A percentile compares a stretch with the other conserved stretches of the same genome.
These are phyloP conservation scores for Arbacia lixula DNA, from an alignment of 53 echinoderm and acorn worm species.

Conservation along the genomic window DNA sequence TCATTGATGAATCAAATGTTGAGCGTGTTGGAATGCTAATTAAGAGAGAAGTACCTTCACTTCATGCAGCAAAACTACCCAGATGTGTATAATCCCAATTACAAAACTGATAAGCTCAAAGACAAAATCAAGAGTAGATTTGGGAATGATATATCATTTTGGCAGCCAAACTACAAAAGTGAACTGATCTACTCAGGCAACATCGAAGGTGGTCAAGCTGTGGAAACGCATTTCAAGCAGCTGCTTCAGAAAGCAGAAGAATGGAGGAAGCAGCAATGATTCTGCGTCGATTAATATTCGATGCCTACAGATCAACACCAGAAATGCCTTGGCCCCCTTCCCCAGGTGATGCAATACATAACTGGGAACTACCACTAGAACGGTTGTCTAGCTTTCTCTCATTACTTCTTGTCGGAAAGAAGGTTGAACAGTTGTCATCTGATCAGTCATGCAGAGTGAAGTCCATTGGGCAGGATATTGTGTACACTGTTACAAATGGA, in stretches of 20 bases:
- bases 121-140: slow-evolving; percentile 49
- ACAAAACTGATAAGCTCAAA: slow-evolving; percentile 62
- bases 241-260: slow-evolving; percentile 62
- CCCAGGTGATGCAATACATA: slow-evolving; percentile 33
- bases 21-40: slow-evolving; percentile 59
- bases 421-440: slow-evolving; percentile 46
- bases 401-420: slow-evolving; percentile 51
- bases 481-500: slow-evolving; percentile 55
- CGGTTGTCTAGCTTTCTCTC: slow-evolving; percentile 52
- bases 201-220: slow-evolving; percentile 55
- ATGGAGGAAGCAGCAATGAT: slow-evolving; percentile 60
- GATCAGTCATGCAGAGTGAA: slow-evolving; percentile 39
- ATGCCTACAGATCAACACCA: slow-evolving; percentile 33
- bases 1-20: slow-evolving; percentile 61
- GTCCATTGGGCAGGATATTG: slow-evolving; percentile 56
- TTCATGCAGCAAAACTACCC: slow-evolving; percentile 54
- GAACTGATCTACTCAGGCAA: slow-evolving; percentile 56
- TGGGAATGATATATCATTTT: slow-evolving; percentile 56
- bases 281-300: slow-evolving; percentile 44
- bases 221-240: slow-evolving; percentile 64
- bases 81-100: slow-evolving; percentile 55
- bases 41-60: slow-evolving; percentile 53
- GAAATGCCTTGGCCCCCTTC: slow-evolving; percentile 64
- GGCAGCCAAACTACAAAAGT: slow-evolving; percentile 69
- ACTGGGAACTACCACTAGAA: slow-evolving; percentile 55